phyloP scores from a whole-genome alignment of 2,888 invertebrate genomes.

The Acronicta psi region DNA sequence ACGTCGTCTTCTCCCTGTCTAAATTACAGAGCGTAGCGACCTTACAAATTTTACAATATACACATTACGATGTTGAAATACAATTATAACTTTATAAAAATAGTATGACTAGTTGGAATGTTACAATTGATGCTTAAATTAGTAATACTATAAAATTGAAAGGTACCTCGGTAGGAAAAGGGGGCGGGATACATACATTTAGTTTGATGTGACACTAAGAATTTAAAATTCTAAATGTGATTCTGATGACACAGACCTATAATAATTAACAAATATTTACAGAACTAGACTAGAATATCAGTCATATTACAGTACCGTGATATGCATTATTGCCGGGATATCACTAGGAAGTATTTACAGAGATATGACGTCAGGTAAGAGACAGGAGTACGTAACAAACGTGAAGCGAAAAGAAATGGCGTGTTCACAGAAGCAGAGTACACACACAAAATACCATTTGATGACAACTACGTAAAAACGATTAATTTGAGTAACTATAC shows the following conservation, averaged over 20 bases:
- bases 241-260: constrained; percentile 58
- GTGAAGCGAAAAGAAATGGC: constrained; percentile 52
- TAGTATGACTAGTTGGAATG: constrained; percentile 71
- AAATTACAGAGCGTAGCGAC: constrained; percentile 43
- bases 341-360: constrained; percentile 75
- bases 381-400: constrained; percentile 58
- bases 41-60: constrained; percentile 46
- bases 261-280: constrained; percentile 72
- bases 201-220: constrained; percentile 70
- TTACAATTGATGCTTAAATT: constrained; percentile 59
- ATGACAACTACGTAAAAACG: constrained; percentile 18
- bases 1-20: constrained; percentile 47
- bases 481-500: constrained; percentile 15
- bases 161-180: constrained; percentile 63
- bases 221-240: constrained; percentile 72
- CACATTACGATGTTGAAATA: constrained; percentile 56
- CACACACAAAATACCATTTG: constrained; percentile 21
- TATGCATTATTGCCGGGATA: constrained; percentile 88
- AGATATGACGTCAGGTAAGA: constrained; percentile 68
- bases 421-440: constrained; percentile 42
- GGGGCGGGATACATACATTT: constrained; percentile 66
- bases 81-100: constrained; percentile 70
- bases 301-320: constrained; percentile 80
- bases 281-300: constrained; percentile 72
- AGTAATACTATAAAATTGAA: constrained; percentile 63